A percentile compares a stretch with the other conserved stretches of the same genome.
Conservation (phyloP, 2,888 invertebrate species). For the Orthosia incerta region DNA sequence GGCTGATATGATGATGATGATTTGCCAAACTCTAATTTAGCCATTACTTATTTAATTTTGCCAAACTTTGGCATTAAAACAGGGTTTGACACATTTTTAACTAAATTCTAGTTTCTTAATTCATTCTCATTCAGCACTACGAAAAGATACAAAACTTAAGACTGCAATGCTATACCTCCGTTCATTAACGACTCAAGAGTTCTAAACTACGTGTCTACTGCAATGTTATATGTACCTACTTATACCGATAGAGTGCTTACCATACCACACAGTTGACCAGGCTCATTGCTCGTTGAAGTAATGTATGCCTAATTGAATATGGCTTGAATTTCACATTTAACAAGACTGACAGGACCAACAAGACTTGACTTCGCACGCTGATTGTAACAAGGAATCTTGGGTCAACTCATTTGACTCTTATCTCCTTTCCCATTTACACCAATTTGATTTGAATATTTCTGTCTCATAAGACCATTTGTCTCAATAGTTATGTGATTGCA, state of each 20-base stretch:
- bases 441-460: slow-evolving; percentile 65
- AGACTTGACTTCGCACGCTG: slow-evolving; percentile 87
- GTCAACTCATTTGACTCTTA: slow-evolving; percentile 86
- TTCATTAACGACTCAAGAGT: neutral
- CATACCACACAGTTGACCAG: slow-evolving; percentile 57
- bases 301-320: slow-evolving; percentile 81
- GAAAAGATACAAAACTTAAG: too few species aligned
- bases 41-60: too few species aligned
- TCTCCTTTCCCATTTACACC: slow-evolving; percentile 71
- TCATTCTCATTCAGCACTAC: too few species aligned
- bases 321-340: slow-evolving; percentile 85
- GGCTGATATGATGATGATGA: too few species aligned
- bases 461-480: slow-evolving; percentile 56
- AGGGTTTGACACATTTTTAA: too few species aligned
- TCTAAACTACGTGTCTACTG: neutral
- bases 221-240: neutral
- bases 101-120: too few species aligned
- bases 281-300: slow-evolving; percentile 78
- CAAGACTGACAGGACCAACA: slow-evolving; percentile 82
- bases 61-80: too few species aligned
- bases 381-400: slow-evolving; percentile 86
- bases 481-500: slow-evolving; percentile 74
- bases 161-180: too few species aligned
- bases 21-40: too few species aligned
- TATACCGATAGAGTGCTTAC: slow-evolving; percentile 31